Base-by-base conservation (phyloP, 2,888 invertebrate genomes). In the Prosopocoilus inquinatus region DNA sequence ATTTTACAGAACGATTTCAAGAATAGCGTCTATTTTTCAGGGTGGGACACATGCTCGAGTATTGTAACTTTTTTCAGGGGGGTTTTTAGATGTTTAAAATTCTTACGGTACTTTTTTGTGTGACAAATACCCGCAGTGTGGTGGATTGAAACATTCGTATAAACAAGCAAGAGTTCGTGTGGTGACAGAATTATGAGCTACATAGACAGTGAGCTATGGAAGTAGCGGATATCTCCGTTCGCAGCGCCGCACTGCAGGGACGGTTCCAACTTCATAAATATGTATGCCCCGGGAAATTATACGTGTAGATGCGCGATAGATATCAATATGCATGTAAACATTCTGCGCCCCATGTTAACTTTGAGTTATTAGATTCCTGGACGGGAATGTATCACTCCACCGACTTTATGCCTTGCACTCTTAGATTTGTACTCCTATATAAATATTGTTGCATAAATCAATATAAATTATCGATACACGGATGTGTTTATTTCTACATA, bases 291-390 rank as follows among this genome's bases (percentile, higher is more conserved):
- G 68, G 70, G 70, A 73, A 75, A 75, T 75, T 75, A 75, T 76
- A 73, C 71, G 72, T 75, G 74, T 74, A 75, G 75, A 76, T 75
- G 71, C 70, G 70, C 73, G 74, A 75, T 73, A 75, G 76, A 76
- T 76, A 76, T 76, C 76, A 76, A 77, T 76, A 76, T 76, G 75
- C 74, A 76, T 77, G 76, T 77, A 75, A 76, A 76, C 76, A 75
- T 75, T 72, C 71, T 71, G 72, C 72, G 72, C 71, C 73, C 71
- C 71, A 69, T 75, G 75, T 76, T 74, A 66, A 64, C 68, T 65
- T 66, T 73, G 73, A 75, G 67, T 75, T 75, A 74, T 74, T 70
- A 70, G 71, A 70, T 68, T 54, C 50, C 58, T 46, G 58, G 57
- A 58, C 50, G 62, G 50, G 64, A 59, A 62, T 64, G 64, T 62